Evolutionary conservation across 2,113 vertebrate species (phyloP), one percentile per base, ranked within the genome.

Genomic region (Epinephelus lanceolatus): DNA sequence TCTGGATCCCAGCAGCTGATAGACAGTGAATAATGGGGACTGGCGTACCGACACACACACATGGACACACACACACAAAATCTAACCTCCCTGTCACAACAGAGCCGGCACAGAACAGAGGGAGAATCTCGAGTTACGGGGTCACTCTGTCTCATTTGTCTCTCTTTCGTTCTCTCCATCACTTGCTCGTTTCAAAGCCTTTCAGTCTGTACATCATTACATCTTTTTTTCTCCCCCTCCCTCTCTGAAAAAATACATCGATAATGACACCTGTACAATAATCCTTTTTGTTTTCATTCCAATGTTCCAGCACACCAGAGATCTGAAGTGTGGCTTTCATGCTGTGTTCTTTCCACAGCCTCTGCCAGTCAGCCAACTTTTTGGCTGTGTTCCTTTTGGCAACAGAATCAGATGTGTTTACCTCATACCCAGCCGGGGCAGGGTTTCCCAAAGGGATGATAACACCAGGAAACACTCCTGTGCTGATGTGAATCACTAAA

Each of bases 341-440:
- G 76, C 55, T 71, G 78, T 83, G 70, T 80, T 90, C 77, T 89
- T 91, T 90, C 85, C 88, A 89, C 68, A 78, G 73, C 56, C 71
- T 69, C 86, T 88, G 90, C 86, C 87, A 90, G 82, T 84, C 67
- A 47, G 78, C 27, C 69, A 86, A 81, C 53, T 74, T 90, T 91
- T 79, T 90, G 84, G 83, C 85, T 37, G 63, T 3, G 47, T 80
- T 91, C 82, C 74, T 70, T 75, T 56, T 92, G 90, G 86, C 90
- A 88, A 27, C 63, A 69, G 68, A 60, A 11, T 6, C 18, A 30
- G 67, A 67, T 81, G 71, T 80, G 71, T 87, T 94, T 72, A 90
- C 78, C 80, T 89, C 82, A 71, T 37, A 81, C 30, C 66, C 52
- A 61, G 65, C 69, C 84, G 71, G 83, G 76, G 69, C 63, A 89